Evolutionary conservation across 2,113 vertebrate species (phyloP), one percentile per base, ranked within the genome.

Genomic region (Vanacampus margaritifer): DNA sequence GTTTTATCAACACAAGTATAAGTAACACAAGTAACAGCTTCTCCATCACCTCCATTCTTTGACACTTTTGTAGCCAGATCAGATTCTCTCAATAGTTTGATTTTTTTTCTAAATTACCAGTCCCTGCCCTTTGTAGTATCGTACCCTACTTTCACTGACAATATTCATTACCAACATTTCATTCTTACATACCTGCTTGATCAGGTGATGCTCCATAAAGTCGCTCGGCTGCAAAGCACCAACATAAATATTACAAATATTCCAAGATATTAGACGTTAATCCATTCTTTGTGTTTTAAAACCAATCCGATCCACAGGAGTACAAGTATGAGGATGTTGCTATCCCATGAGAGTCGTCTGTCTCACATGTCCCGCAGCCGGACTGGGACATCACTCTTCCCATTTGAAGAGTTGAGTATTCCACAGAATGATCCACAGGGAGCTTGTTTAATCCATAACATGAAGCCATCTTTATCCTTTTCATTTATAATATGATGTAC

Each of bases 121-220:
- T 1, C 45, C 5, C 45, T 46, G 17, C 17, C 1, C 5, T 46
- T 46, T 5, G 5, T 6, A 19, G 3, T 5, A 19, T 16, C 19
- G 14, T 45, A 7, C 7, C 37, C 12, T 16, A 16, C 41, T 0
- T 4, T 45, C 41, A 45, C 45, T 21, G 19, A 48, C 19, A 48
- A 48, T 21, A 48, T 48, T 48, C 45, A 21, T 10, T 6, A 50
- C 2, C 36, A 13, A 62, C 4, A 28, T 23, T 5, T 19, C 11
- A 50, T 64, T 16, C n/a, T 14, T 28, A 48, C 73, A 28, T 81
- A 89, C 88, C 88, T 89, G 69, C 60, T 46, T 51, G 60, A 26
- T 63, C 61, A 72, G 32, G 32, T 45, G 54, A 67, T 64, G 58
- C 63, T 46, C 28, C 10, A 7, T 48, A 41, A 50, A 43, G 65